A percentile compares a stretch with the other conserved stretches of the same genome.
phyloP scores from a whole-genome alignment of 2,888 invertebrate species.

The Palloptera scutellata region DNA sequence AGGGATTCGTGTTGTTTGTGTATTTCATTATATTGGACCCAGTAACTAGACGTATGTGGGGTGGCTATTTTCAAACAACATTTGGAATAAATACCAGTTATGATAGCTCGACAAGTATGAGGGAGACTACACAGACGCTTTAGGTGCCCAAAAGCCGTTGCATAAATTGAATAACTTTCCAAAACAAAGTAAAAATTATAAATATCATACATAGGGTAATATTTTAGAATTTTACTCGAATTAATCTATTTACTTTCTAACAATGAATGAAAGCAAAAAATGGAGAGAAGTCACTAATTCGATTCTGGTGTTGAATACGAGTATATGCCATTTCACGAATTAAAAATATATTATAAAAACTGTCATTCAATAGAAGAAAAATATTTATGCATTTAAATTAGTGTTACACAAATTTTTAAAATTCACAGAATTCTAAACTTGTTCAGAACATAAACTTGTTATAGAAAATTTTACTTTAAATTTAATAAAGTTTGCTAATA shows the following conservation, averaged over 20 bases:
- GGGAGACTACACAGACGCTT: conserved; percentile 43
- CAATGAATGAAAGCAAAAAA: too few relatives aligned
- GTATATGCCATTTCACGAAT: too few relatives aligned
- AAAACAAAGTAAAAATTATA: too few relatives aligned
- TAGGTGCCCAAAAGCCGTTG: conserved; percentile 15
- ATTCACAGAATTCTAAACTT: neutral
- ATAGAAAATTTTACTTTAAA: neutral
- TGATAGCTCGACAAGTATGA: conserved; percentile 40
- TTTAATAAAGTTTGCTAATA: too few relatives aligned
- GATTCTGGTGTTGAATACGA: neutral
- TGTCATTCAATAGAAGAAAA: too few relatives aligned
- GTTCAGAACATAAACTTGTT: neutral
- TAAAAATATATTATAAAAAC: too few relatives aligned
- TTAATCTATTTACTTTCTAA: too few relatives aligned
- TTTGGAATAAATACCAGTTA: conserved; percentile 35
- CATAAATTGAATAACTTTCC: too few relatives aligned
- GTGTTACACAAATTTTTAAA: neutral
- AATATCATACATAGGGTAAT: too few relatives aligned
- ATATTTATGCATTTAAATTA: neutral
- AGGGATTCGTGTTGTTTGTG: conserved; percentile 71
- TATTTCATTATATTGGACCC: conserved; percentile 71
- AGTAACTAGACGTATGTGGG: conserved; percentile 67
- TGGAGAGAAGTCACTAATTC: too few relatives aligned
- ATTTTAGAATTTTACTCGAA: too few relatives aligned
- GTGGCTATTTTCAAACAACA: conserved; percentile 36